These are phyloP conservation scores for Temnopleurus reevesii DNA, from an alignment of 53 echinoderm and acorn worm genomes.

Conservation along the genomic window DNA sequence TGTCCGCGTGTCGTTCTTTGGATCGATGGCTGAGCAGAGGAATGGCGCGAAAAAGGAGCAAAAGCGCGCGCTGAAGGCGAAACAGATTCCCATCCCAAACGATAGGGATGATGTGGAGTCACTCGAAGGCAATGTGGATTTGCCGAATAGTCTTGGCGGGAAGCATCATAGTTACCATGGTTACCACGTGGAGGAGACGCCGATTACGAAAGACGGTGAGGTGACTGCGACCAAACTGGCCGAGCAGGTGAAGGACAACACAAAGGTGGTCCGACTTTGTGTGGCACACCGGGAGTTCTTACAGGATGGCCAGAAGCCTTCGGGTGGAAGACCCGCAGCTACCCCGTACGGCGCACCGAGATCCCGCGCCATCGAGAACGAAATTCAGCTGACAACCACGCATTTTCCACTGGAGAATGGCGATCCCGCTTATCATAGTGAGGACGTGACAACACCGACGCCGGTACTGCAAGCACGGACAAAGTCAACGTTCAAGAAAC, in stretches of 20 bases:
- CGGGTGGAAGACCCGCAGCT: not conserved
- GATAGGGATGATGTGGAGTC: not conserved
- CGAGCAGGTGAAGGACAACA: not conserved
- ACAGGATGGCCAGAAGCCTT: not conserved
- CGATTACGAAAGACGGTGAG: not conserved
- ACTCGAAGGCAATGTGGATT: conserved; percentile 70
- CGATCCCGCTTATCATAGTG: not conserved
- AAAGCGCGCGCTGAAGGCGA: not conserved
- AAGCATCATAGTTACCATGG: conserved; percentile 72
- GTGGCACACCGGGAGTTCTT: conserved; percentile 55
- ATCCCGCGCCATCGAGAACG: not conserved
- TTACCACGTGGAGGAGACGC: conserved; percentile 73
- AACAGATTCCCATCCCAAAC: not conserved
- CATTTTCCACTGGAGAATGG: not conserved
- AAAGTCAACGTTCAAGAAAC: not conserved
- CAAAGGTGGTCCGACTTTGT: conserved; percentile 32
- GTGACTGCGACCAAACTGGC: not conserved
- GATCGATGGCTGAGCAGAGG: not conserved
- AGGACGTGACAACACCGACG: not conserved
- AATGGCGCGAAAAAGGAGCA: not conserved
- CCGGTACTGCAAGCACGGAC: not conserved
- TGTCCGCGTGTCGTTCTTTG: conserved; percentile 18
- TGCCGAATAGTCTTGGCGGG: conserved; percentile 62
- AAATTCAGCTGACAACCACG: not conserved
- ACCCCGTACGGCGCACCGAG: conserved; percentile 28